These are phyloP conservation scores for Mythimna ferrago DNA, from an alignment of 2,888 invertebrate genomes.

Conservation along the genomic window DNA sequence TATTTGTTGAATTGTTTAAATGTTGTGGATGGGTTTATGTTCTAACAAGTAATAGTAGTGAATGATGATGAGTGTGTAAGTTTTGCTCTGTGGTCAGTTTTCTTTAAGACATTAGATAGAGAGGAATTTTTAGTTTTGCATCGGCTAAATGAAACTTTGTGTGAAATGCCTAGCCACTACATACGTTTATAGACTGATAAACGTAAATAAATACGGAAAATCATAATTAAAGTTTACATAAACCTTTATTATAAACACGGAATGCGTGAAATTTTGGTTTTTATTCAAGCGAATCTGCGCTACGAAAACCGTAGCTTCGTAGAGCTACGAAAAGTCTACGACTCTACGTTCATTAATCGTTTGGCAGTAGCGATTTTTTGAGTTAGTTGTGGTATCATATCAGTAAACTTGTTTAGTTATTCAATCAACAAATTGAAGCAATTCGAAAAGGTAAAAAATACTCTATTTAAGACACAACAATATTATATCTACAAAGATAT, in stretches of 20 bases:
- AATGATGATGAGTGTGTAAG: not conserved
- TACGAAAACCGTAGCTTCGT: not conserved
- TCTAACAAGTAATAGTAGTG: slow-evolving; percentile 32
- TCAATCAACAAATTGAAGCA: not conserved
- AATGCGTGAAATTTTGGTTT: not conserved
- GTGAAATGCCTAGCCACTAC: too few species aligned
- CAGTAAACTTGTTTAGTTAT: not conserved
- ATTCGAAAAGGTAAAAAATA: not conserved
- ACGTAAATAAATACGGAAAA: too few species aligned
- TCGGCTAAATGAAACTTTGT: not conserved
- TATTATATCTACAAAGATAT: too few species aligned
- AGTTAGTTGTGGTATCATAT: too few species aligned
- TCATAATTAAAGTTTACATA: too few species aligned
- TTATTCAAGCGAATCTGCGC: not conserved
- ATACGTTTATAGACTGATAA: too few species aligned
- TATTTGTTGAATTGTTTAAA: slow-evolving; percentile 72
- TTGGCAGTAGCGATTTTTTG: not conserved
- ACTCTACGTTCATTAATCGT: not conserved
- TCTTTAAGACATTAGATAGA: not conserved
- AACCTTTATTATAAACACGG: too few species aligned
- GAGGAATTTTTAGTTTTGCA: not conserved
- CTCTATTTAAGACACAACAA: too few species aligned
- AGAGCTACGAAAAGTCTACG: not conserved
- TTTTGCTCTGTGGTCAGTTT: not conserved
- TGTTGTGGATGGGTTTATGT: slow-evolving; percentile 56